Evolutionary conservation across 2,797 vertebrate species (phyloP).

Genomic region (Premnoplex brunnescens): DNA sequence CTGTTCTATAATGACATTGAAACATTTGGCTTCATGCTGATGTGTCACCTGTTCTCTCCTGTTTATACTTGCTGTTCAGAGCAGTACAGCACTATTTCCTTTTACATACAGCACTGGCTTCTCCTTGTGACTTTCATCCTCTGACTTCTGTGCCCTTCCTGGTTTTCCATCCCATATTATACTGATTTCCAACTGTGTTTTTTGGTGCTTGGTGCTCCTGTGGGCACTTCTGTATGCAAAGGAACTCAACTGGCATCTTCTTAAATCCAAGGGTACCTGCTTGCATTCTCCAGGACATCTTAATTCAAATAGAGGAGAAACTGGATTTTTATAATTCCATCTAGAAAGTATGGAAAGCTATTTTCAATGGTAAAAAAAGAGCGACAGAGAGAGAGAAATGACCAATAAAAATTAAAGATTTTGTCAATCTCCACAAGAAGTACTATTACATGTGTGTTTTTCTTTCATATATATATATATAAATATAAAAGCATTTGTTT

Average conservation of each 20-base stretch:
- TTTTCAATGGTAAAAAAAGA: neutral
- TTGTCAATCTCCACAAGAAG: neutral
- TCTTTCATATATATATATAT: neutral
- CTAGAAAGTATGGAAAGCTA: neutral
- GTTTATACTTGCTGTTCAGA: neutral
- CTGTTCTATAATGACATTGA: neutral
- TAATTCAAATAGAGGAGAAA: neutral
- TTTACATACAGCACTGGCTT: neutral
- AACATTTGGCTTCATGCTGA: neutral
- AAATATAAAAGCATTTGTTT: neutral
- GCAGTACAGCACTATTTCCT: neutral
- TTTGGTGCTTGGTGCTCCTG: neutral
- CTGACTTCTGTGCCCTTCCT: neutral
- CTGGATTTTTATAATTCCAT: neutral
- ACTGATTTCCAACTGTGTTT: neutral
- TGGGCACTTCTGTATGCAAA: neutral
- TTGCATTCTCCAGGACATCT: neutral
- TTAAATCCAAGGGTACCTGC: neutral
- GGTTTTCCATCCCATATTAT: neutral
- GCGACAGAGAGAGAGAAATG: neutral
- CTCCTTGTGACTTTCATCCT: neutral
- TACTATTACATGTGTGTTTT: neutral
- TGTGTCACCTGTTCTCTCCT: neutral
- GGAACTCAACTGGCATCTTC: neutral
- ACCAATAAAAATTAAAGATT: neutral